Conservation (phyloP, 2,888 invertebrate genomes). For the Morpho helenor region DNA sequence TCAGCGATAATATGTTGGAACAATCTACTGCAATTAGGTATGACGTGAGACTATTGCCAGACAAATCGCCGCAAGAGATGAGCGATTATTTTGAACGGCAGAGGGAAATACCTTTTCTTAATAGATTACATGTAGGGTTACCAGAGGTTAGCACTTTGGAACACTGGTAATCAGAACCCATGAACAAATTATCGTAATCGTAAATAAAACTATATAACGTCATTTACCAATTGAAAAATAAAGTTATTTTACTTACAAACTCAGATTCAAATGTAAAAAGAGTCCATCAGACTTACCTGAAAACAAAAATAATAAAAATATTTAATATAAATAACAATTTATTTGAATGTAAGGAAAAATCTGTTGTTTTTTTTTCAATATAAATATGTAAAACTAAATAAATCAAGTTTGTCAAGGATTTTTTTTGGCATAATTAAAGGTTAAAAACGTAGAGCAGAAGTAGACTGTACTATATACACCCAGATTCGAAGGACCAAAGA, state of each 20-base stretch:
- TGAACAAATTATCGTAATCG: too few relatives aligned
- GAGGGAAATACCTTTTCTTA: background rate
- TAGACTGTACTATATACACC: too few relatives aligned
- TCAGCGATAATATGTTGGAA: slow-evolving; percentile 45
- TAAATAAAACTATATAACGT: too few relatives aligned
- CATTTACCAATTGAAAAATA: background rate
- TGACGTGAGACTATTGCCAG: slow-evolving; percentile 47
- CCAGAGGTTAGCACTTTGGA: too few relatives aligned
- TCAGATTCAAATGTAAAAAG: slow-evolving; percentile 2
- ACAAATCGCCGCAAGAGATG: slow-evolving; percentile 20
- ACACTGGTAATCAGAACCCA: too few relatives aligned
- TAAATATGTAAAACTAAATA: too few relatives aligned
- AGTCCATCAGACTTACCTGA: slow-evolving; percentile 41
- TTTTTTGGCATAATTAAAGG: too few relatives aligned
- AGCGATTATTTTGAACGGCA: slow-evolving; percentile 7
- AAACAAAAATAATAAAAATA: slow-evolving; percentile 31
- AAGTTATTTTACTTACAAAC: slow-evolving; percentile 22
- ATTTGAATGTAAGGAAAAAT: too few relatives aligned
- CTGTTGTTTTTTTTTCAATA: too few relatives aligned
- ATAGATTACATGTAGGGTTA: background rate
- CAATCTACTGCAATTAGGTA: slow-evolving; percentile 58
- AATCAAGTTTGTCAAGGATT: too few relatives aligned
- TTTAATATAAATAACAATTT: slow-evolving; percentile 2
- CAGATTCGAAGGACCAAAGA: too few relatives aligned
- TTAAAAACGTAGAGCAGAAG: too few relatives aligned